Conservation (phyloP, 2,797 vertebrate genomes). For the Melanotaenia maccullochi region DNA sequence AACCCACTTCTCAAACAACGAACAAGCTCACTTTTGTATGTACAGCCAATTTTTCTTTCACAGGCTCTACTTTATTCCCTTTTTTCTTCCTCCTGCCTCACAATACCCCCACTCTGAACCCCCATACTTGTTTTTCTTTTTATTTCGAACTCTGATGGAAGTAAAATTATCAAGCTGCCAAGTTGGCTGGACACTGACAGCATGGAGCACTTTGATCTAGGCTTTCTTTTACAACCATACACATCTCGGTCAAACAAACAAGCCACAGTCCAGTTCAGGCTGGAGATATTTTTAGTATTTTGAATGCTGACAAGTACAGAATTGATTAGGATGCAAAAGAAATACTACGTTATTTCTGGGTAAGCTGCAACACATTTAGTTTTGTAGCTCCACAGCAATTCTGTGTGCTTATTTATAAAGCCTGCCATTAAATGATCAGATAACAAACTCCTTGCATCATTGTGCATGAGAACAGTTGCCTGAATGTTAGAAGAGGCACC, state of each 20-base stretch:
- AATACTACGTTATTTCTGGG: background rate
- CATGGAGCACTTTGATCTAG: conserved; percentile 66
- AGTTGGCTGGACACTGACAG: conserved; percentile 49
- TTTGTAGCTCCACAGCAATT: conserved; percentile 10
- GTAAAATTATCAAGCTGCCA: conserved; percentile 57
- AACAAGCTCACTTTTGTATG: conserved; percentile 56
- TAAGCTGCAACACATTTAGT: background rate
- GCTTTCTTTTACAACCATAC: conserved; percentile 45
- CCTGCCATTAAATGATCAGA: background rate
- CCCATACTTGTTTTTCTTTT: conserved; percentile 30
- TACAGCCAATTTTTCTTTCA: conserved; percentile 46
- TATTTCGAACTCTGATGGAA: conserved; percentile 62
- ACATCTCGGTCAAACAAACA: background rate
- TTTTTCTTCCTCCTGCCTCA: conserved; percentile 4
- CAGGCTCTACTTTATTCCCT: background rate
- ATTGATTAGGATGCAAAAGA: conserved; percentile 15
- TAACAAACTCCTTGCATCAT: conserved; percentile 4
- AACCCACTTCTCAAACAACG: conserved; percentile 40
- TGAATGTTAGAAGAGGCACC: conserved; percentile 11
- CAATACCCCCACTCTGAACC: background rate
- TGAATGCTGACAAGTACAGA: conserved; percentile 30
- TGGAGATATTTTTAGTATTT: conserved; percentile 32
- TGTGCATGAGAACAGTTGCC: background rate
- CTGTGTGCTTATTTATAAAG: conserved; percentile 11
- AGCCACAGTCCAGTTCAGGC: conserved; percentile 30